Evolutionary conservation across 2,888 invertebrate species (phyloP), one percentile per base, ranked within the genome.

Genomic region (Ferrisia virgata): DNA sequence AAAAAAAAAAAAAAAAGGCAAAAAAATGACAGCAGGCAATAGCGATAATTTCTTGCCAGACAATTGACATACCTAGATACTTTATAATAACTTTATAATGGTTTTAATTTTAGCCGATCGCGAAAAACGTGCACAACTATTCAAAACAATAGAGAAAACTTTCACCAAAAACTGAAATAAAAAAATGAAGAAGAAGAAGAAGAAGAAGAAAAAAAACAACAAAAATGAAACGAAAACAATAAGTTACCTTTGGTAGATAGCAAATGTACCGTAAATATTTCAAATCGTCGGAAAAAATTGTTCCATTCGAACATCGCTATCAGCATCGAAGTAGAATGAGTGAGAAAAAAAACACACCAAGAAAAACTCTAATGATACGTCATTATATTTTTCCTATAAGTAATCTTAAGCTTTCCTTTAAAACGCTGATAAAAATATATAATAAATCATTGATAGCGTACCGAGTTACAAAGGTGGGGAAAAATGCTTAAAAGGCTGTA

Each of bases 321-420:
- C 79, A 79, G 43, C 79, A 79, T 47, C 79, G 47, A 79, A 79
- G 36, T 47, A 43, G 80, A 80, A 53, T 47, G 80, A 80, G 53
- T 28, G 40, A 79, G 80, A 80, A 33, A 53, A 31, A 80, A 80
- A 47, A 47, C 40, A 33, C 28, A 31, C n/a, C 43, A 28, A 81
- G 58, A 58, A 81, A 81, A 82, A 82, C 82, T 82, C 82, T 82
- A 82, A 82, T 82, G 82, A 82, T 82, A 82, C 82, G 64, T 82
- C 82, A 82, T 82, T 82, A 82, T 82, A 82, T 82, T 82, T 82
- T 82, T 82, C 82, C 82, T 82, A 82, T 82, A 82, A 82, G 82
- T 82, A 82, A 82, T 82, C 82, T 82, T 82, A 82, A 82, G 82
- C 82, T 82, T 82, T 82, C 53, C 82, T 82, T 82, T 82, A 82